Base-by-base conservation (phyloP, 1,140 invertebrate genomes). In the Aricia agestis region DNA sequence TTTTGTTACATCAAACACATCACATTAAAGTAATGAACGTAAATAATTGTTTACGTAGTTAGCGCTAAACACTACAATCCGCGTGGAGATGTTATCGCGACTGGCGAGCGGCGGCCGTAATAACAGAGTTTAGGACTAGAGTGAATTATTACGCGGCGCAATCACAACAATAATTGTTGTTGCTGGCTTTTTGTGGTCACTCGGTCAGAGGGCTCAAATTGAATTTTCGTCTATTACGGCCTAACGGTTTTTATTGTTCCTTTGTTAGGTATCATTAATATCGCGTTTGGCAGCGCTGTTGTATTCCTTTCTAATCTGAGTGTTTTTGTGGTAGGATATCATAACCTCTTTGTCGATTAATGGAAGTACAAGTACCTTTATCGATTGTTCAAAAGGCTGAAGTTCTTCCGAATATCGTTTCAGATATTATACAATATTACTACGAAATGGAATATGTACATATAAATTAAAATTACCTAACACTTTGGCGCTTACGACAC, bases 71-170 rank as follows among this genome's bases (percentile, higher is more conserved):
- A 71, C 57, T 69, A 67, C 69, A 69, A 71, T 71, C 66, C 66
- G 15, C 58, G 15, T 19, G 45, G 42, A 65, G 68, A 72, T 88
- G 86, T 83, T 88, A 91, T 91, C 89, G 84, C 78, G 82, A 89
- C 86, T 85, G 86, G 83, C 85, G 82, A 89, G 87, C 86, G 86
- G 83, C 85, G 86, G 79, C 85, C 81, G 82, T 91, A 91, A 91
- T 90, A 87, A 91, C 86, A 89, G 82, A 90, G 83, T 88, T 90
- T 91, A 90, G 83, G 76, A 71, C 78, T 81, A 82, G 76, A 89
- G 84, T 87, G 87, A 91, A 91, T 89, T 87, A 91, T 91, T 89
- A 91, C 78, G 76, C 76, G 76, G 81, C 78, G 84, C 89, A 89
- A 90, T 90, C 86, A 86, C 85, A 77, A 75, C 77, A 85, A 87